Evolutionary conservation across 2,888 invertebrate genomes (phyloP).

Genomic region (Dendrolimus houi): DNA sequence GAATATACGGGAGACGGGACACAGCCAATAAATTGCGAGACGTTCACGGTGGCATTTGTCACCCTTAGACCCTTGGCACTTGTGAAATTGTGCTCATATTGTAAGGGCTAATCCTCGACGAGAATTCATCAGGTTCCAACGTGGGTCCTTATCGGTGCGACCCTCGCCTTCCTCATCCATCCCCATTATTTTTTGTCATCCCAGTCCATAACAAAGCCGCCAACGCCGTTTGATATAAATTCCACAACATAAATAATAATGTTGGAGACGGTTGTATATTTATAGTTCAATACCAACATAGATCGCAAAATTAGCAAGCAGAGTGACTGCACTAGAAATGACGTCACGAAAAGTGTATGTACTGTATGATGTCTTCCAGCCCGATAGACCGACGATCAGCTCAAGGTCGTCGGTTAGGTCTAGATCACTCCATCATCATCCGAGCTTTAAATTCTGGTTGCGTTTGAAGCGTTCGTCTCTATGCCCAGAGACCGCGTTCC

Average conservation of each 20-base stretch:
- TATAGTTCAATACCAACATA: no score
- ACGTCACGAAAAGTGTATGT: no score
- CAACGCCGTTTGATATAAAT: neutral
- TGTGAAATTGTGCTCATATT: conserved; percentile 71
- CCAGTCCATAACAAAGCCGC: conserved; percentile 7
- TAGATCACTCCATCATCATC: no score
- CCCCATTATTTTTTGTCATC: conserved; percentile 46
- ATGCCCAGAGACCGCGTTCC: no score
- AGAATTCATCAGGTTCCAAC: conserved; percentile 64
- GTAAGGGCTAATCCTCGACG: conserved; percentile 67
- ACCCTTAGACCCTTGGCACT: conserved; percentile 52
- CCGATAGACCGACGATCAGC: no score
- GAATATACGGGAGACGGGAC: conserved; percentile 22
- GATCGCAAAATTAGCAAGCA: no score
- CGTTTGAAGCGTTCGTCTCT: no score
- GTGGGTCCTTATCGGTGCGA: conserved; percentile 46
- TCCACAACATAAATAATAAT: conserved; percentile 3
- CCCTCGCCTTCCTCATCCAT: conserved; percentile 42
- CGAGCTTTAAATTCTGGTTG: no score
- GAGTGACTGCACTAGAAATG: no score
- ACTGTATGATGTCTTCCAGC: no score
- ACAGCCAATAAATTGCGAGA: conserved; percentile 49
- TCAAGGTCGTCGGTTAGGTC: no score
- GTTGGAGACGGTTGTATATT: no score
- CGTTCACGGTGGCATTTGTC: conserved; percentile 55